A percentile compares a stretch with the other conserved stretches of the same genome.
phyloP scores from a whole-genome alignment of 2,888 invertebrate genomes.

The Cheilosia variabilis region DNA sequence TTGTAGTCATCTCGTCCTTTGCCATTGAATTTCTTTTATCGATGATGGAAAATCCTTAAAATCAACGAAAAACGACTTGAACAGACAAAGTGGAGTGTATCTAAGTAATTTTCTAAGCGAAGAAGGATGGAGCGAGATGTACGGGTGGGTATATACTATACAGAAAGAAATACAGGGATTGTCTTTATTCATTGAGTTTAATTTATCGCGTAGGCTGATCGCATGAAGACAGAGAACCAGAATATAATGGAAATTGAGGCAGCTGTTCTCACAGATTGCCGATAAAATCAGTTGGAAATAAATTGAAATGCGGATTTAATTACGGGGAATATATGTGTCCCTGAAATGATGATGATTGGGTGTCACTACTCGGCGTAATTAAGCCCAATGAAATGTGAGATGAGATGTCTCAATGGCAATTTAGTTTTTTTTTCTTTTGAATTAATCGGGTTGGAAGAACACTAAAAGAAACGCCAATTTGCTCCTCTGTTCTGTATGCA shows the following conservation, averaged over 20 bases:
- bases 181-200: conserved; percentile 65
- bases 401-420: background rate
- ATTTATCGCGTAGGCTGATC: conserved; percentile 65
- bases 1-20: conserved; percentile 50
- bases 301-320: conserved; percentile 70
- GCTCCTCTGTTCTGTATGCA: too few relatives aligned
- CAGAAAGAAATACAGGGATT: conserved; percentile 48
- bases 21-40: conserved; percentile 65
- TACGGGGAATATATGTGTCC: conserved; percentile 36
- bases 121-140: background rate
- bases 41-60: conserved; percentile 72
- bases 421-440: background rate
- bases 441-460: too few relatives aligned
- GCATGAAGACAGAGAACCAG: conserved; percentile 15
- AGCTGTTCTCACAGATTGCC: conserved; percentile 45
- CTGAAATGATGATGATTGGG: conserved; percentile 33
- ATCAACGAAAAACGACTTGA: conserved; percentile 72
- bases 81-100: conserved; percentile 48
- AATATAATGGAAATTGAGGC: conserved; percentile 40
- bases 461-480: too few relatives aligned
- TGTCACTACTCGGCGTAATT: conserved; percentile 34
- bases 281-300: conserved; percentile 66
- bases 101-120: conserved; percentile 59
- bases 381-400: conserved; percentile 4
- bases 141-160: background rate